Base-by-base conservation (phyloP, 1,140 invertebrate species). In the Cotesia vestalis region DNA sequence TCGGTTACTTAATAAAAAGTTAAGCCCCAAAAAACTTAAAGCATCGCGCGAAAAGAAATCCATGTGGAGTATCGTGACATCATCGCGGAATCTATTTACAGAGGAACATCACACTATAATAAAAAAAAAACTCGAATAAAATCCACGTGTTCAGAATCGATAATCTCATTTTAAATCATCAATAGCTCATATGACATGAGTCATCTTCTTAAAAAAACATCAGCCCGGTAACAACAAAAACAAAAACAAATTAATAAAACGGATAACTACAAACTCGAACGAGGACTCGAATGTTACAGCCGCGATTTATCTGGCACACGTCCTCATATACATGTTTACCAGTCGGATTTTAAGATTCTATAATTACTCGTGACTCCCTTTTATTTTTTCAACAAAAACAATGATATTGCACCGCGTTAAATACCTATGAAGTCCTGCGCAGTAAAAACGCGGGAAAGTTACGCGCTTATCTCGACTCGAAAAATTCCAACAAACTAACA, bases 321-420 rank as follows among this genome's bases (percentile, higher is more conserved):
- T 62, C 61, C 36, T 17, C 57, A 17, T 69, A 14, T 69, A 8
- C 57, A 17, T 69, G 36, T 69, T 69, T 69, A 61, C 57, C 53
- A 57, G 67, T 14, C 38, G 55, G 40, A 59, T 34, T 63, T 71
- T 71, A 71, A 63, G 46, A 71, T 62, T 70, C 59, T 70, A 70
- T 62, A 70, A 61, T 61, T 70, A 62, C 11, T 70, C 40, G 20
- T 51, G 36, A 69, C 17, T 59, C 57, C 5, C 20, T 27, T 27
- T 27, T 27, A 20, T 27, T 14, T 59, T 59, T 52, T 61, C 40
- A 20, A 62, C 17, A 17, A 27, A 9, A 14, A 59, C 17, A 20
- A 9, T 17, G 17, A 9, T 46, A 46, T 46, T 46, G 11, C 11
- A 6, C 40, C 40, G 40, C 40, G 40, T 46, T 14, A 55, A 55